Base-by-base conservation (phyloP, 2,797 vertebrate species). In the Falco concolor region DNA sequence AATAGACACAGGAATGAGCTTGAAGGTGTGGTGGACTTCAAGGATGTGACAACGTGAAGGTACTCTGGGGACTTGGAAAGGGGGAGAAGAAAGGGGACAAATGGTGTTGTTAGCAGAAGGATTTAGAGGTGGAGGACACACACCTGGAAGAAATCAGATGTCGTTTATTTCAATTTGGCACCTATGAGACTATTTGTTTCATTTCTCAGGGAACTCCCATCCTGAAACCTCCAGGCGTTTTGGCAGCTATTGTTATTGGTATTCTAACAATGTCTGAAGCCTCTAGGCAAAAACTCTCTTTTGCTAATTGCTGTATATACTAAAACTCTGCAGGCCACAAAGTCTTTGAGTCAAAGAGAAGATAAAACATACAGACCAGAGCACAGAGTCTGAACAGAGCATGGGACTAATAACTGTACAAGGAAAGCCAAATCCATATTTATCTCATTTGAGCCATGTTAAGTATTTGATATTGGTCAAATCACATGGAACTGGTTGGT, bases 101-200 rank as follows among this genome's bases (percentile, higher is more conserved):
- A 77, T 6, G 13, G 25, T 47, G 17, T 53, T 83, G 27, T 40
- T 79, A 86, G 42, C 28, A 73, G 59, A 28, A 90, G 40, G 70
- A 69, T 73, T 81, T 73, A 57, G 19, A 47, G 42, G 49, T 75
- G n/a, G 52, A 95, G 18, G 44, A 84, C 24, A 65, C 0, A 4
- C 73, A 92, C 90, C 84, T 89, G 84, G 84, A 95, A 97, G 59
- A 68, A 79, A 95, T 92, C 52, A 87, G 59, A 80, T 73, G 63
- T 40, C 4, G 0, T 90, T 90, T 61, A 70, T 94, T 95, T 87
- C 24, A 76, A 8, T 87, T 56, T 95, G 86, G 86, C 77, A 89
- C 44, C n/a, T 63, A 79, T 34, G 25, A 90, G 49, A 10, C 14
- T 56, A 25, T 93, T 79, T 87, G 72, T 90, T 94, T 89, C 6